These are phyloP conservation scores for Drosophila persimilis DNA, from an alignment of 1,140 invertebrate species.

Conservation along the genomic window DNA sequence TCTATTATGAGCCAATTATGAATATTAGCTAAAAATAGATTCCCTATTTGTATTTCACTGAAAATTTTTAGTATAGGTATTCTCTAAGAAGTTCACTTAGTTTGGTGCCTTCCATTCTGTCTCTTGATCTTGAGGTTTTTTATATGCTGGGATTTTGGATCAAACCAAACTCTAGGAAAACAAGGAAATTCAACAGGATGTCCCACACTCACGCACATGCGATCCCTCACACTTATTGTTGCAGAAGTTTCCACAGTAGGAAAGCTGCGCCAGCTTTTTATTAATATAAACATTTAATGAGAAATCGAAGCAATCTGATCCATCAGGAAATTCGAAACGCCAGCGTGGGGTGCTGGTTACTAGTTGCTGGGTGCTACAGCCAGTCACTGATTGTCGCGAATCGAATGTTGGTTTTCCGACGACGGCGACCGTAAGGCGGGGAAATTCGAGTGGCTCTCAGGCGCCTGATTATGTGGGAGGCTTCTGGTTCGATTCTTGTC, in stretches of 20 bases:
- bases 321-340: slow-evolving; percentile 45
- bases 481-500: slow-evolving; percentile 32
- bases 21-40: slow-evolving; percentile 32
- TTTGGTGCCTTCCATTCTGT: too few relatives aligned
- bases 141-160: too few relatives aligned
- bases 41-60: slow-evolving; percentile 42
- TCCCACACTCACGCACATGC: too few relatives aligned
- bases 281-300: slow-evolving; percentile 24
- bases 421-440: slow-evolving; percentile 29
- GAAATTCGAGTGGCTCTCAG: slow-evolving; percentile 48
- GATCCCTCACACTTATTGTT: background rate
- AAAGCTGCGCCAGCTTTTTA: slow-evolving; percentile 2
- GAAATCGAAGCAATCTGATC: slow-evolving; percentile 28
- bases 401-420: slow-evolving; percentile 6
- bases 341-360: slow-evolving; percentile 31
- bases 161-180: too few relatives aligned
- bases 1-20: slow-evolving; percentile 64
- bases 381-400: slow-evolving; percentile 17
- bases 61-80: too few relatives aligned
- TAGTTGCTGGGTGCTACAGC: slow-evolving; percentile 16
- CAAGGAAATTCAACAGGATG: too few relatives aligned
- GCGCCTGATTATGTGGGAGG: slow-evolving; percentile 39
- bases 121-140: too few relatives aligned
- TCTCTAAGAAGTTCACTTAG: too few relatives aligned
- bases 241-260: slow-evolving; percentile 29